Conservation (phyloP, 2,113 vertebrate species). For the Lagopus leucura region DNA sequence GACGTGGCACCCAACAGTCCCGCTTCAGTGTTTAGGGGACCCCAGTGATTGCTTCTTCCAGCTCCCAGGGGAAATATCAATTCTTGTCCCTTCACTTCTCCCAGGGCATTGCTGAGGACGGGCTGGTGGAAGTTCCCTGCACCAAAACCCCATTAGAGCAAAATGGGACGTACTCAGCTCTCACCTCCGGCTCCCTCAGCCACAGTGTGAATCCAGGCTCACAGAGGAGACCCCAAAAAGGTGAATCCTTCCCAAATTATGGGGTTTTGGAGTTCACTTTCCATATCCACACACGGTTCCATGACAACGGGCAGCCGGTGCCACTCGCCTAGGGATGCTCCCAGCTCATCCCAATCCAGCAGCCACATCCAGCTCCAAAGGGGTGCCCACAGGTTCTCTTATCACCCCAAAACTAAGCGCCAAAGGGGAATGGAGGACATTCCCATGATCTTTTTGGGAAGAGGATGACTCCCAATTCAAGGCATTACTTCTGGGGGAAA, state of each 20-base stretch:
- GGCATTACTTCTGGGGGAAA: not conserved
- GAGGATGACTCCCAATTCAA: not conserved
- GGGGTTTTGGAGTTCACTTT: not conserved
- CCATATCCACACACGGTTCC: accelerated
- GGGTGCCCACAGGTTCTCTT: accelerated
- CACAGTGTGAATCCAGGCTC: not conserved
- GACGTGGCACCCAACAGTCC: not conserved
- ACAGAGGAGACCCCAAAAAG: not conserved
- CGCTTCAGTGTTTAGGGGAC: accelerated
- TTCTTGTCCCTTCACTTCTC: accelerated
- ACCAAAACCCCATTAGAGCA: accelerated
- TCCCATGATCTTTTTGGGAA: not conserved
- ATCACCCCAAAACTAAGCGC: accelerated
- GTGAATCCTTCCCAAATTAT: accelerated
- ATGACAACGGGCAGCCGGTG: not conserved
- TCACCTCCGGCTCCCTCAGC: not conserved
- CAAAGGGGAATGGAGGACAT: accelerated
- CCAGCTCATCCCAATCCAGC: accelerated
- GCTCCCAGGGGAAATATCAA: not conserved
- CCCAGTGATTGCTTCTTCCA: not conserved
- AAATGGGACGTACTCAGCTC: not conserved
- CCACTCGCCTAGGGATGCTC: not conserved
- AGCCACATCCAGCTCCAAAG: accelerated
- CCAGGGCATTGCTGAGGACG: no score
- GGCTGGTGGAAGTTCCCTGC: not conserved